Evolutionary conservation across 2,888 invertebrate genomes (phyloP).

Genomic region (Rhynchonema sp.): DNA sequence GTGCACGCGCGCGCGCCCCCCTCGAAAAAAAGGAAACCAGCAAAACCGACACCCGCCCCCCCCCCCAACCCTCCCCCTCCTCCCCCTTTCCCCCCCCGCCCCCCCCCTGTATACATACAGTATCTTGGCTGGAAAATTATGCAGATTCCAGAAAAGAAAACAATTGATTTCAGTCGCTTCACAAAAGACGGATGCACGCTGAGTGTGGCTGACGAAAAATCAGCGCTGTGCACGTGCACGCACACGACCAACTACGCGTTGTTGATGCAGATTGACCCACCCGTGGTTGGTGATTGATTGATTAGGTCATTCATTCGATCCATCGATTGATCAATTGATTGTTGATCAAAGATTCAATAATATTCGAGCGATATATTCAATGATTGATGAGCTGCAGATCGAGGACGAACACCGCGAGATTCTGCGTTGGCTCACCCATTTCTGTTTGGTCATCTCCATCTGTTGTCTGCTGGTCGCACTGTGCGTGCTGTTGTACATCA

Average conservation of each 20-base stretch:
- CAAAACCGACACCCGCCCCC: no score
- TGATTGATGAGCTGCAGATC: not conserved
- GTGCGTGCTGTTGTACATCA: not conserved
- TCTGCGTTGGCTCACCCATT: not conserved
- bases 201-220: not conserved
- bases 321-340: not conserved
- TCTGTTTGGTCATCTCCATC: not conserved
- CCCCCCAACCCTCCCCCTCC: no score
- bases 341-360: no score
- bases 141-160: not conserved
- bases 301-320: not conserved
- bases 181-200: not conserved
- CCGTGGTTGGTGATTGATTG: not conserved
- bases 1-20: no score
- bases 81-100: no score
- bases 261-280: not conserved
- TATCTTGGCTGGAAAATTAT: no score
- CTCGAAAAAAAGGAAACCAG: no score
- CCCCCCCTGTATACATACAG: not conserved
- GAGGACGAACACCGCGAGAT: not conserved
- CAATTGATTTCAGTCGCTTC: not conserved
- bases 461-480: not conserved
- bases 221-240: not conserved
- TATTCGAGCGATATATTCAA: not conserved
- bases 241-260: conserved; percentile 2